These are phyloP conservation scores for Cyanoramphus novaezelandiae DNA, from an alignment of 2,113 vertebrate genomes.

Conservation along the genomic window DNA sequence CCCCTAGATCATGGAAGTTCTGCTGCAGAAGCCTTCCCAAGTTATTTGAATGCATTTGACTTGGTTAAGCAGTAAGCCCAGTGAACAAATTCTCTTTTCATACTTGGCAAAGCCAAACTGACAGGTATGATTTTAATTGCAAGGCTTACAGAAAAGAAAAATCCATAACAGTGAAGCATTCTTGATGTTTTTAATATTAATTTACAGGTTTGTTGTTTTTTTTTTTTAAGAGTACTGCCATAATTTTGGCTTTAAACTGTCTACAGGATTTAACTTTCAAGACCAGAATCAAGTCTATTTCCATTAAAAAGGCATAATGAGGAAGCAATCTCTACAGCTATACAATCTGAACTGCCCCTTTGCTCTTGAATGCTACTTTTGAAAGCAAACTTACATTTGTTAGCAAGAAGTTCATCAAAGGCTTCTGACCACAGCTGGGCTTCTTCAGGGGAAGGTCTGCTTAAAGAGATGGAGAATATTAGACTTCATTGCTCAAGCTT, in stretches of 20 bases:
- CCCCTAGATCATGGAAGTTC: background rate
- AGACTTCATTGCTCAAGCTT: background rate
- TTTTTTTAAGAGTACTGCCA: background rate
- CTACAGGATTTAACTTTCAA: background rate
- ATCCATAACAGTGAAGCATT: background rate
- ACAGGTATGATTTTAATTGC: background rate
- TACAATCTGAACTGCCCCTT: background rate
- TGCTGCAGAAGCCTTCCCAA: background rate
- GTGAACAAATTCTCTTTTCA: background rate
- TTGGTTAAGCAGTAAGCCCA: background rate
- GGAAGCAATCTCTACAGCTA: background rate
- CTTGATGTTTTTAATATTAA: background rate
- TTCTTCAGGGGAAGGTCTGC: slow-evolving; percentile 86
- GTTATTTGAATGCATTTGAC: background rate
- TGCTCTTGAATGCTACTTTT: background rate
- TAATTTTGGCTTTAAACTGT: background rate
- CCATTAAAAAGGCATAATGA: background rate
- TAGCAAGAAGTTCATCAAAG: slow-evolving; percentile 86
- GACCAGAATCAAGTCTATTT: background rate
- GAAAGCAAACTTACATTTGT: slow-evolving; percentile 84
- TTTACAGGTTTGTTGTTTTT: rapidly evolving
- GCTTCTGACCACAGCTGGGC: slow-evolving; percentile 87
- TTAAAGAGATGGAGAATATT: background rate
- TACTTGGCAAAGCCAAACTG: background rate
- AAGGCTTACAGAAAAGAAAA: background rate